Evolutionary conservation across 2,888 invertebrate genomes (phyloP).

Genomic region (Caenorhabditis sp.): DNA sequence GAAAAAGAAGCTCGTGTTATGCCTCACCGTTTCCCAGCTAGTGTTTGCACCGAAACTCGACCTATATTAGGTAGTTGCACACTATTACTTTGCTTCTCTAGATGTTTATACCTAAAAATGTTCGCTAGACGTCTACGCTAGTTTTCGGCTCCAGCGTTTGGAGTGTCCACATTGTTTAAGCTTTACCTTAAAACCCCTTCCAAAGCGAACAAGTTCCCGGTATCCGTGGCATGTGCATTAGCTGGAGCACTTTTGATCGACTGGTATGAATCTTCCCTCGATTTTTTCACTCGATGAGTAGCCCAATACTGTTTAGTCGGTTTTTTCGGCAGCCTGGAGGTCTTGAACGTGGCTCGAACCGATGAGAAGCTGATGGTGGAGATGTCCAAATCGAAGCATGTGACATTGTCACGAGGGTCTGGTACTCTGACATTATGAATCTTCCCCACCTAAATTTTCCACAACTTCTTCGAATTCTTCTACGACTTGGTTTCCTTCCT

Average conservation of each 20-base stretch:
- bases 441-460: too few relatives aligned
- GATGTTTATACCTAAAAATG: slow-evolving; percentile 7
- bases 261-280: slow-evolving; percentile 86
- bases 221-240: slow-evolving; percentile 92
- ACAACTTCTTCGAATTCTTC: too few relatives aligned
- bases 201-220: slow-evolving; percentile 94
- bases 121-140: too few relatives aligned
- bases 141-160: too few relatives aligned
- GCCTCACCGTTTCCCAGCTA: slow-evolving; percentile 16
- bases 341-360: slow-evolving; percentile 72
- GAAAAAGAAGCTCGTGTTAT: too few relatives aligned
- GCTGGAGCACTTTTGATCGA: slow-evolving; percentile 87
- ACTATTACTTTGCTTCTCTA: slow-evolving; percentile 4
- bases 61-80: neutral
- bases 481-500: too few relatives aligned
- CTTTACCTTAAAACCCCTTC: slow-evolving; percentile 88
- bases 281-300: slow-evolving; percentile 56
- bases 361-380: slow-evolving; percentile 90
- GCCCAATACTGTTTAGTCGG: slow-evolving; percentile 88
- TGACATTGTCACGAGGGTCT: slow-evolving; percentile 96
- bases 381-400: slow-evolving; percentile 98
- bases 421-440: too few relatives aligned
- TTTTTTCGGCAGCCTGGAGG: slow-evolving; percentile 85
- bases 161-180: too few relatives aligned
- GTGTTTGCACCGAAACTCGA: neutral